phyloP scores from a whole-genome alignment of 2,888 invertebrate species.

The Dynastes grantii region DNA sequence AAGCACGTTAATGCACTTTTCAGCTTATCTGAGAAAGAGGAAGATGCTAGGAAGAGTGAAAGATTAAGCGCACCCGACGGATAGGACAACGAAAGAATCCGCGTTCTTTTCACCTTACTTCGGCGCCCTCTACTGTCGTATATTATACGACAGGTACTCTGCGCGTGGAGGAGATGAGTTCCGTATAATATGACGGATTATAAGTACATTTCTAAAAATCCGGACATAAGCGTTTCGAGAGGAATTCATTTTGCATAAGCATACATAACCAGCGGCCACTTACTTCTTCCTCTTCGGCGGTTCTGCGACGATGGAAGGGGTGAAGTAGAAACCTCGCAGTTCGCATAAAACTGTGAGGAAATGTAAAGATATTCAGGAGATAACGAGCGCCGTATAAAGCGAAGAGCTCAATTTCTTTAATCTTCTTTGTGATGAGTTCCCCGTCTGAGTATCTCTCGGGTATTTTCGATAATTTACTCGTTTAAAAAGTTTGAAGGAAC shows the following conservation, averaged over 20 bases:
- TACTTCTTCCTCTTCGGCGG: conserved; percentile 54
- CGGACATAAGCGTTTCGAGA: conserved; percentile 62
- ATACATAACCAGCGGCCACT: conserved; percentile 62
- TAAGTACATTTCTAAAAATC: conserved; percentile 66
- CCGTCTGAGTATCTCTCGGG: too few species aligned
- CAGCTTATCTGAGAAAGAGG: conserved; percentile 30
- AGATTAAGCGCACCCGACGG: conserved; percentile 5
- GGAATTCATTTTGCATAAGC: conserved; percentile 65
- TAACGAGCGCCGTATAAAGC: too few species aligned
- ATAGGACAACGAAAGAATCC: conserved; percentile 1
- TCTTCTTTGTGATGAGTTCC: too few species aligned
- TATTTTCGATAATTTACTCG: too few species aligned
- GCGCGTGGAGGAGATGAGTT: conserved; percentile 9
- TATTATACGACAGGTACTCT: conserved; percentile 33
- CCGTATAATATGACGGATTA: conserved; percentile 66
- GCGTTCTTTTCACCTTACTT: not conserved
- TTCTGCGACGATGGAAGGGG: not conserved
- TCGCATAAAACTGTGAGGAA: not conserved
- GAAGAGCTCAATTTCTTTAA: too few species aligned
- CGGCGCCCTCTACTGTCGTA: not conserved
- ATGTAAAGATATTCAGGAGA: conserved; percentile 29
- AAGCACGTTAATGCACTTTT: conserved; percentile 32
- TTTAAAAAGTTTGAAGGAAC: too few species aligned
- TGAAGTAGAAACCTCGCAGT: not conserved
- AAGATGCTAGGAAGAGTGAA: not conserved